These are phyloP conservation scores for Phenganax marumi DNA, from an alignment of 92 coral and sea anemone genomes.

Conservation along the genomic window DNA sequence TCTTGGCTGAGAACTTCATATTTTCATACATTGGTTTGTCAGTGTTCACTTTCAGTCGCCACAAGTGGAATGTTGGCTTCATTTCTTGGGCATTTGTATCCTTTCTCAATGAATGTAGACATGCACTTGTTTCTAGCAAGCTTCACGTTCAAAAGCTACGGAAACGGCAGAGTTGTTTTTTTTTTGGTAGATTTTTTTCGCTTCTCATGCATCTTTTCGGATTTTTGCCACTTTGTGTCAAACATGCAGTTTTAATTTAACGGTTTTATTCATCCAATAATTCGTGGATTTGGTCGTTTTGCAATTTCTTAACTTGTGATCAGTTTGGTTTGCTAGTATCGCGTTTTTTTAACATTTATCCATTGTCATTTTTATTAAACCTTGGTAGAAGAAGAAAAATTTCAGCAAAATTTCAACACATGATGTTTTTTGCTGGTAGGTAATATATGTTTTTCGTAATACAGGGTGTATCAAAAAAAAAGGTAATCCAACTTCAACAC, in stretches of 20 bases:
- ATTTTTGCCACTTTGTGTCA: neutral
- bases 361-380: conserved; percentile 84
- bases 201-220: too few species aligned
- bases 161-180: too few species aligned
- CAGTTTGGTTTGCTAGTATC: conserved; percentile 89
- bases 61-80: conserved; percentile 84
- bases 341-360: conserved; percentile 83
- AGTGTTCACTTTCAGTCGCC: conserved; percentile 90
- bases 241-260: neutral
- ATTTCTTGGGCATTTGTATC: conserved; percentile 96
- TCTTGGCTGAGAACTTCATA: conserved; percentile 96
- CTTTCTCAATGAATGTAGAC: conserved; percentile 31
- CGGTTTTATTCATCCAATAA: too few species aligned
- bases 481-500: too few species aligned
- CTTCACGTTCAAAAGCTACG: too few species aligned
- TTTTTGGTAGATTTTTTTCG: too few species aligned
- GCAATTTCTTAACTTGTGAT: neutral
- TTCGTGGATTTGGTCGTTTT: too few species aligned
- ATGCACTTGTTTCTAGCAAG: too few species aligned
- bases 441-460: neutral
- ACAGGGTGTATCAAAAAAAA: too few species aligned
- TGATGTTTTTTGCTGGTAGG: conserved; percentile 96
- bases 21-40: conserved; percentile 97
- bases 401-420: conserved; percentile 74
- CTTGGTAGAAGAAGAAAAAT: conserved; percentile 82